Evolutionary conservation across 2,888 invertebrate genomes (phyloP).

Genomic region (Prosapia bicincta): DNA sequence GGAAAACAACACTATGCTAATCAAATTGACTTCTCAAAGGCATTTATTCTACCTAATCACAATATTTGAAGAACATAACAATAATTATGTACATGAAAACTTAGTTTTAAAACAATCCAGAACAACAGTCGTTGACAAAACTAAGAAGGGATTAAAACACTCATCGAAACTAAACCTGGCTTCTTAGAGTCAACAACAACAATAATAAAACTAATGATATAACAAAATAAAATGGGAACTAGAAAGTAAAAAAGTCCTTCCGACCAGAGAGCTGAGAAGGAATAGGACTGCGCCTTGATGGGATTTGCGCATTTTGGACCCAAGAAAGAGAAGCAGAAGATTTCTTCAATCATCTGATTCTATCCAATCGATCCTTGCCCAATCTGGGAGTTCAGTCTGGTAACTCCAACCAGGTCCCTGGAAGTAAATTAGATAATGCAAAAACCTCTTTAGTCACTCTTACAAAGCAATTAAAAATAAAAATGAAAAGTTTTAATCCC

Average conservation of each 20-base stretch:
- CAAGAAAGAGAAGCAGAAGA: background rate
- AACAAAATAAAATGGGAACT: background rate
- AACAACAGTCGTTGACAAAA: background rate
- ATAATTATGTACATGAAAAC: background rate
- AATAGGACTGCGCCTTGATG: background rate
- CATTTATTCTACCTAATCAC: background rate
- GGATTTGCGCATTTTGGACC: background rate
- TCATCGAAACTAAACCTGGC: constrained; percentile 19
- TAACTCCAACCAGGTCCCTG: constrained; percentile 95
- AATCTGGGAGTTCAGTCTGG: constrained; percentile 86
- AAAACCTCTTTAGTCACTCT: no score
- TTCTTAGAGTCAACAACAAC: constrained; percentile 9
- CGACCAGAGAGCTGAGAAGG: background rate
- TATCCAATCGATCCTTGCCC: constrained; percentile 85
- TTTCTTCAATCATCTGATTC: constrained; percentile 56
- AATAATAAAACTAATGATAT: background rate
- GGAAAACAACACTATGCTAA: background rate
- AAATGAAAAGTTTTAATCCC: no score
- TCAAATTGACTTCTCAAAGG: background rate
- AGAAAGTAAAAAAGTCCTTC: constrained; percentile 6
- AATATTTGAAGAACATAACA: background rate
- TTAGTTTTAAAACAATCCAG: background rate
- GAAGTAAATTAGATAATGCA: constrained; percentile 34
- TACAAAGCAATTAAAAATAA: no score
- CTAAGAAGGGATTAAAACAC: background rate